Conservation (phyloP, 2,888 invertebrate species). For the Eurois occulta region DNA sequence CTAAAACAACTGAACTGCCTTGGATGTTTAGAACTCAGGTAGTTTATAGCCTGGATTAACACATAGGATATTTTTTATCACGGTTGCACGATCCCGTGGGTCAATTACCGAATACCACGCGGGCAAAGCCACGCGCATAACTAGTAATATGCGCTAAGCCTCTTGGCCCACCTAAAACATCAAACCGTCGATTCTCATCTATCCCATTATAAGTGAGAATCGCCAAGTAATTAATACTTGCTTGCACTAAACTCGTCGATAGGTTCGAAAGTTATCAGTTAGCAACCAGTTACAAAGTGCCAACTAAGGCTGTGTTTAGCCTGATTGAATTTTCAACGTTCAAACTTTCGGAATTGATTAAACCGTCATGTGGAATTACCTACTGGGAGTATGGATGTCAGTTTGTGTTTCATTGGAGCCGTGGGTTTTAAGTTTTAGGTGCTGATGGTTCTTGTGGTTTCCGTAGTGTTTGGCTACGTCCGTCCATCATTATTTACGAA, state of each 20-base stretch:
- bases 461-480: not conserved
- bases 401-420: constrained; percentile 20
- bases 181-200: not conserved
- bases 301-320: constrained; percentile 48
- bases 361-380: constrained; percentile 49
- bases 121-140: not conserved
- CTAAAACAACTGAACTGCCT: too few species aligned
- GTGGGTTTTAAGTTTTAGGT: not conserved
- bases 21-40: too few species aligned
- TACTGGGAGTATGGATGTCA: constrained; percentile 13
- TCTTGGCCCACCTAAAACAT: not conserved
- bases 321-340: constrained; percentile 64
- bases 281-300: constrained; percentile 45
- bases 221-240: constrained; percentile 47
- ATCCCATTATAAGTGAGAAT: constrained; percentile 14
- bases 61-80: not conserved
- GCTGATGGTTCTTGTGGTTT: not conserved
- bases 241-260: constrained; percentile 31
- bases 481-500: not conserved
- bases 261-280: constrained; percentile 50
- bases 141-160: not conserved
- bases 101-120: not conserved
- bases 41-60: too few species aligned
- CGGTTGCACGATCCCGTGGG: not conserved
- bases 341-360: constrained; percentile 63